Conservation (phyloP, 1,140 invertebrate species). For the Atta cephalotes region DNA sequence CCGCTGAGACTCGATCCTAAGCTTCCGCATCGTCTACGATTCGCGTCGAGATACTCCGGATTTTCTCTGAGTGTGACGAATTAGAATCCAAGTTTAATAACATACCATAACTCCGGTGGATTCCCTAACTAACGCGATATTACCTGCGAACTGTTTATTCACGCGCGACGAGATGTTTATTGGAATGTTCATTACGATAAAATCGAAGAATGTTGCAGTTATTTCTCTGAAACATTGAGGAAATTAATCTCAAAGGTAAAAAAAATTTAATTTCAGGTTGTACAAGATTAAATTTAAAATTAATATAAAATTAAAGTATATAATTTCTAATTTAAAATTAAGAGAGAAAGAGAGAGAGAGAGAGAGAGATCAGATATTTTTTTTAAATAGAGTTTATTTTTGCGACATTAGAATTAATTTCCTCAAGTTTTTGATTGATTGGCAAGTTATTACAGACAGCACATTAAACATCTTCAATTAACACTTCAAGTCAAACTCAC, state of each 20-base stretch:
- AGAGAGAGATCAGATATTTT: neutral
- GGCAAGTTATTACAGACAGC: neutral
- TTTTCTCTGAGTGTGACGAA: constrained; percentile 41
- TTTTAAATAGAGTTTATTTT: neutral
- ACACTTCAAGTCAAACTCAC: neutral
- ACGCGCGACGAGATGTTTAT: neutral
- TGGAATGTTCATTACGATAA: neutral
- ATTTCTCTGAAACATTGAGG: neutral
- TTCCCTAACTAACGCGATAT: constrained; percentile 19
- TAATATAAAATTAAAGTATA: neutral
- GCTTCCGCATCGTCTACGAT: neutral
- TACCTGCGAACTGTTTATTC: constrained; percentile 13
- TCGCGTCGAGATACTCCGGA: constrained; percentile 2
- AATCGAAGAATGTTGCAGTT: neutral
- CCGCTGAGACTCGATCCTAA: neutral
- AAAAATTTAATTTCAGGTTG: neutral
- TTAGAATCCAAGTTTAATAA: constrained; percentile 35
- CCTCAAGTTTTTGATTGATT: neutral
- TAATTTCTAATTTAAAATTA: neutral
- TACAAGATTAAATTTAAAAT: neutral
- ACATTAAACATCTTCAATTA: constrained; percentile 32
- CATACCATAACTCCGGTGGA: neutral
- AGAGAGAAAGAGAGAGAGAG: neutral
- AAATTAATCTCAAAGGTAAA: neutral
- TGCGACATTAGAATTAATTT: neutral